Conservation (phyloP, 2,113 vertebrate genomes). For the Ifrita kowaldi region DNA sequence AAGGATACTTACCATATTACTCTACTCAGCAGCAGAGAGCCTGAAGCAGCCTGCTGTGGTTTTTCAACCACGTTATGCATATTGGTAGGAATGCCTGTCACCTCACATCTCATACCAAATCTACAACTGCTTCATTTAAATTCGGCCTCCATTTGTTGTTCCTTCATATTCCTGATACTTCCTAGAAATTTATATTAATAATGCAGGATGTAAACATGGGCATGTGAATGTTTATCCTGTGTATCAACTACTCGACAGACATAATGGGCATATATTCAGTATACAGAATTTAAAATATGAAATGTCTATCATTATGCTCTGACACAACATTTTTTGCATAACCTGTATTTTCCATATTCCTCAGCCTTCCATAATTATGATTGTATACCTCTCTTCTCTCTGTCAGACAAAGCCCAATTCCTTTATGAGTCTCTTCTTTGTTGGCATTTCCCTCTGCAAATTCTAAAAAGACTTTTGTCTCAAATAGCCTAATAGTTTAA, state of each 20-base stretch:
- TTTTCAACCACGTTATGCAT: background rate
- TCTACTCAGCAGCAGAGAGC: background rate
- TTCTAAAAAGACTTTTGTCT: background rate
- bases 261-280: background rate
- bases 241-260: background rate
- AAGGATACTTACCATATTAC: background rate
- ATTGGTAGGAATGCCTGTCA: constrained; percentile 27
- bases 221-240: background rate
- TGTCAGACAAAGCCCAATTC: background rate
- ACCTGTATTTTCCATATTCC: background rate
- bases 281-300: background rate
- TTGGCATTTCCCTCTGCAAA: background rate
- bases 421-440: background rate
- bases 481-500: background rate
- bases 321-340: background rate
- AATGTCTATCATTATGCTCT: background rate
- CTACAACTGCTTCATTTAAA: background rate
- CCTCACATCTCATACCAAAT: constrained; percentile 20
- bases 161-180: background rate
- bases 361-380: background rate
- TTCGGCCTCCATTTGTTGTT: background rate
- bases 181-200: background rate
- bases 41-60: constrained; percentile 2
- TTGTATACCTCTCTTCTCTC: background rate
- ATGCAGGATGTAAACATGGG: background rate